Evolutionary conservation across 2,113 vertebrate genomes (phyloP).

Genomic region (Promerops cafer): DNA sequence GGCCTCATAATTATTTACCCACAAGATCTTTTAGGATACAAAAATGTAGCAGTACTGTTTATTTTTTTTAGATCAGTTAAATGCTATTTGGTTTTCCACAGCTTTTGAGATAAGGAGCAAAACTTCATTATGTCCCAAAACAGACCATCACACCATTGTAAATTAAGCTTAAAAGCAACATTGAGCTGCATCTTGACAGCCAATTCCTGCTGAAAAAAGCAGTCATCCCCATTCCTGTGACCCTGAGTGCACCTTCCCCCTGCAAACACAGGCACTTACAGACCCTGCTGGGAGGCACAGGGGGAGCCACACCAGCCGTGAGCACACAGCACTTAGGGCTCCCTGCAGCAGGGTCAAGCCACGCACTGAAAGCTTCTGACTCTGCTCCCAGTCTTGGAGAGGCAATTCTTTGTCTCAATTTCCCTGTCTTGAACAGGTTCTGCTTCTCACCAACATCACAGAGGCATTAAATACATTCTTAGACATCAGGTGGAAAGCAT

Average conservation of each 20-base stretch:
- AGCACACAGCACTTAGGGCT: not conserved
- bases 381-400: not conserved
- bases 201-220: not conserved
- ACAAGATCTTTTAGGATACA: not conserved
- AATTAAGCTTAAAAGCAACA: not conserved
- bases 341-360: not conserved
- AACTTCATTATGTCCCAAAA: not conserved
- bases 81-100: constrained; percentile 41
- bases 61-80: not conserved
- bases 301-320: not conserved
- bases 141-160: not conserved
- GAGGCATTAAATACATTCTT: constrained; percentile 12
- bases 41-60: not conserved
- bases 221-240: not conserved
- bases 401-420: not conserved
- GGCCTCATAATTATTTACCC: not conserved
- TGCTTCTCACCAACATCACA: not conserved
- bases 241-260: not conserved
- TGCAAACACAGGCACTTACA: not conserved
- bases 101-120: constrained; percentile 4
- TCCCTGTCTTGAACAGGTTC: not conserved
- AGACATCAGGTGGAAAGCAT: not conserved
- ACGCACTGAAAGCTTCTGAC: not conserved
- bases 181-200: not conserved
- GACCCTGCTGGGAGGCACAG: not conserved